Evolutionary conservation across 2,888 invertebrate species (phyloP), one percentile per base, ranked within the genome.

Genomic region (Sthenelais limicola): DNA sequence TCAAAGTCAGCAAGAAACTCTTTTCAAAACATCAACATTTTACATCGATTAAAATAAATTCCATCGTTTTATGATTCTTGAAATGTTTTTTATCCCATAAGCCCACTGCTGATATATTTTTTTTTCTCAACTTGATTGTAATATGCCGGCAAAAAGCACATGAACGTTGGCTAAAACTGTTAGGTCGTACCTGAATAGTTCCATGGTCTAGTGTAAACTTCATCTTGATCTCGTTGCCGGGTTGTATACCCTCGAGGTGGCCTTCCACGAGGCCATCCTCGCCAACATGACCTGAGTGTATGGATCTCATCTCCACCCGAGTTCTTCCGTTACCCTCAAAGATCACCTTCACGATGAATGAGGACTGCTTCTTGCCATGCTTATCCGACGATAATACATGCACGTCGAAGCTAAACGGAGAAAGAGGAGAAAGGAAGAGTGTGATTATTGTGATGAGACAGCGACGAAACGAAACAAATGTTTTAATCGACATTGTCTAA

Each of bases 231-330:
- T 62, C 62, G 21, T 43, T 35, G 35, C 62, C 62, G 24, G 62
- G 62, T 43, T 62, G 62, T 35, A 38, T 18, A 26, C 26, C 24
- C n/a, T 38, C 38, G 21, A 62, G 38, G 62, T 62, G 38, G 38
- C 62, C 62, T 15, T 62, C 62, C 26, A 62, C 62, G 62, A 62
- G 62, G 1, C 62, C 62, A 15, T 62, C 62, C 38, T 62, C 62
- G 5, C 26, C 62, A 28, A 43, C 62, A 24, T 62, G 62, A 15
- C 62, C 62, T 18, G n/a, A 15, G 24, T 62, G 62, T 26, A 62
- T 28, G n/a, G 62, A 62, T 43, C 62, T 21, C 62, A 62, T 62
- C 38, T 35, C 38, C 24, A 62, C 62, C 38, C 38, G 35, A 35
- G 62, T 62, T 43, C 38, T 62, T n/a, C 62, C 62, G 1, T 35